Conservation (phyloP, 2,797 vertebrate genomes). For the Sebastolobus altivelis region DNA sequence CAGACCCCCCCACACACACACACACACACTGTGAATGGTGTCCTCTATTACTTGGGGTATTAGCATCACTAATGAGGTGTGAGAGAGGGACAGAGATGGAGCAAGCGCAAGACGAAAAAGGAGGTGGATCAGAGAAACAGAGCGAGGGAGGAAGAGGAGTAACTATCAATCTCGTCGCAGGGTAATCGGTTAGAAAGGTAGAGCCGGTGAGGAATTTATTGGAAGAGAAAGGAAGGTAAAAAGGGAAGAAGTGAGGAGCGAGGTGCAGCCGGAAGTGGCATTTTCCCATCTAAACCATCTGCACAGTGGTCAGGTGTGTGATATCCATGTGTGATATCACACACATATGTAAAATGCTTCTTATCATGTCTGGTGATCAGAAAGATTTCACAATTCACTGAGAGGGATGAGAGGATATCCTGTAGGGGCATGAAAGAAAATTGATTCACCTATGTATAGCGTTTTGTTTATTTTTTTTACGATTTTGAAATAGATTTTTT, state of each 20-base stretch:
- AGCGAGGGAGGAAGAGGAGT: conserved; percentile 41
- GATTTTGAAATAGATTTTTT: too few species aligned
- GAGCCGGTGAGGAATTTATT: conserved; percentile 35
- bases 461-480: too few species aligned
- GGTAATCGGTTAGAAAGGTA: conserved; percentile 44
- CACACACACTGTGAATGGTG: conserved; percentile 58
- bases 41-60: conserved; percentile 81
- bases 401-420: conserved; percentile 40
- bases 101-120: conserved; percentile 60
- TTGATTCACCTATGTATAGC: too few species aligned
- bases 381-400: conserved; percentile 41
- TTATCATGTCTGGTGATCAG: conserved; percentile 35
- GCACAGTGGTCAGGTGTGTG: conserved; percentile 31
- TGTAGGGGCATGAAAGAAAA: not conserved
- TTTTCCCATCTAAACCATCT: conserved; percentile 40
- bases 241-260: not conserved
- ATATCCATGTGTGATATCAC: conserved; percentile 9
- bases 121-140: conserved; percentile 64
- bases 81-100: conserved; percentile 73
- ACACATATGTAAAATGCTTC: conserved; percentile 23
- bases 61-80: conserved; percentile 83
- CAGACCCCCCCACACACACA: conserved; percentile 26
- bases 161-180: conserved; percentile 58
- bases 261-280: conserved; percentile 11
- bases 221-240: conserved; percentile 27